These are phyloP conservation scores for Nerophis lumbriciformis DNA, from an alignment of 2,113 vertebrate genomes.

Conservation along the genomic window DNA sequence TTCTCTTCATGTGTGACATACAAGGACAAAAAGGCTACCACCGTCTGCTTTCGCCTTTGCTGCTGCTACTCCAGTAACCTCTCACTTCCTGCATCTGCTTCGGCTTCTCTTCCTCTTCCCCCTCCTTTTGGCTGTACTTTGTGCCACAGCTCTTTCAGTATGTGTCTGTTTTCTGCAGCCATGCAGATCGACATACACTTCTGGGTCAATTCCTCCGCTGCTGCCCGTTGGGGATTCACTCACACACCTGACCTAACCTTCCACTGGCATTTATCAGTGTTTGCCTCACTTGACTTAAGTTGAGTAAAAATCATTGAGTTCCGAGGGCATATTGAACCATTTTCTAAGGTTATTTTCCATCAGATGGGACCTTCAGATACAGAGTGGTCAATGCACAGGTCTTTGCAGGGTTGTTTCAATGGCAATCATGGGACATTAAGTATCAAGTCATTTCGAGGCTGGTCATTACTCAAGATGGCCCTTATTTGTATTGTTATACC, in stretches of 20 bases:
- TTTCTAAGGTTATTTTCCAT: constrained; percentile 41
- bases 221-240: constrained; percentile 50
- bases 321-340: constrained; percentile 38
- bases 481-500: constrained; percentile 21
- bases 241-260: constrained; percentile 56
- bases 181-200: constrained; percentile 39
- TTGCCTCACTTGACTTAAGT: constrained; percentile 51
- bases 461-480: not conserved
- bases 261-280: constrained; percentile 57
- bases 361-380: constrained; percentile 14
- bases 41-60: constrained; percentile 30
- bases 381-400: constrained; percentile 12
- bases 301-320: constrained; percentile 55
- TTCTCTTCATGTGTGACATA: constrained; percentile 53
- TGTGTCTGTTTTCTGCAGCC: constrained; percentile 28
- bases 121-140: constrained; percentile 22
- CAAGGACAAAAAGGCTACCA: constrained; percentile 62
- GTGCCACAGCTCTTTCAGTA: constrained; percentile 17
- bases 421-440: constrained; percentile 1
- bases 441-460: constrained; percentile 8
- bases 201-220: constrained; percentile 49
- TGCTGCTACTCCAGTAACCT: constrained; percentile 53
- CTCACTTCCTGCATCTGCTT: constrained; percentile 49
- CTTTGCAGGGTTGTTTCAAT: constrained; percentile 14
- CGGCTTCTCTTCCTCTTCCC: constrained; percentile 32